Evolutionary conservation across 1,140 invertebrate species (phyloP), one percentile per base, ranked within the genome.

Genomic region (Diachasmimorpha longicaudata): DNA sequence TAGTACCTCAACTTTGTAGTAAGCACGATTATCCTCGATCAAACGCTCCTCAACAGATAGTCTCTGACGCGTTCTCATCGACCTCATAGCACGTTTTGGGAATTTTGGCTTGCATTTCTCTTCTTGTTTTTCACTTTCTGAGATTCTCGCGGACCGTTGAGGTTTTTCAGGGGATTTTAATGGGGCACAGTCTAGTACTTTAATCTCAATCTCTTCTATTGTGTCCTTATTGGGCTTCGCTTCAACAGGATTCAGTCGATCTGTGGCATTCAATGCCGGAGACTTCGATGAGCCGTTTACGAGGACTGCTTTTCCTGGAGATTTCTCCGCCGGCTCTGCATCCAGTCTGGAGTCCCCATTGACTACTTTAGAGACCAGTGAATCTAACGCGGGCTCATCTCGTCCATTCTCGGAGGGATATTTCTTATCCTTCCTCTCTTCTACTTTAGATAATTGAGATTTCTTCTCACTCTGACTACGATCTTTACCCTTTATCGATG

Each of bases 1-100:
- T 72, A 94, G 88, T 14, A 93, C 92, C 80, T 94, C 93, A 2
- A 94, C 93, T 83, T 94, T 94, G 78, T 94, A 94, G 84, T 93
- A 94, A 39, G 92, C 91, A 79, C 91, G 91, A 85, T 91, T 92
- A 79, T 91, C 93, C 79, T 90, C 91, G 72, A 89, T 89, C 6
- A 90, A 84, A 82, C 89, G 90, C 82, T 90, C 92, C 83, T 91
- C 91, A 19, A 87, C 90, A 16, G 90, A 91, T 48, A 90, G 85
- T 83, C 90, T 85, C 68, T 90, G 91, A 14, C 89, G 82, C 58
- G 87, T 87, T 55, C 83, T 84, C 44, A 80, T 78, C 46, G 68
- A 77, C 23, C 86, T 81, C 9, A 81, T 82, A 16, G 83, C 82
- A 23, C 86, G 83, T 46, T 85, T 84, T n/a, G 72, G 75, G 5